phyloP scores from a whole-genome alignment of 2,888 invertebrate species.

The Stenichneumon culpator region DNA sequence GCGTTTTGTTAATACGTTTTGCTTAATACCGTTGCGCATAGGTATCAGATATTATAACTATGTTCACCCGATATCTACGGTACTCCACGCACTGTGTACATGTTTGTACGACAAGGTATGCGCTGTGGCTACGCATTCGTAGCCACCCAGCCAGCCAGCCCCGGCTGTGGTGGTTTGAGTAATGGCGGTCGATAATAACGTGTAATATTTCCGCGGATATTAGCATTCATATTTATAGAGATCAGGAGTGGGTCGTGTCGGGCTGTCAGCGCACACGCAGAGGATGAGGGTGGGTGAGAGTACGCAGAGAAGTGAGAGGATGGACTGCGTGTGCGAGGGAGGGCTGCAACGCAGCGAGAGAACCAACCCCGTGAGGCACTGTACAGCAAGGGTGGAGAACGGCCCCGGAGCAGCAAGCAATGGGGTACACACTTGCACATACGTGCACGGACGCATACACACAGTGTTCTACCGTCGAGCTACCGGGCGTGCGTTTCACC shows the following conservation, averaged over 20 bases:
- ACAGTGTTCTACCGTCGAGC: constrained; percentile 7
- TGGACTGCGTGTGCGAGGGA: constrained; percentile 16
- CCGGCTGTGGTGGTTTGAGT: constrained; percentile 39
- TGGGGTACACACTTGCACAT: constrained; percentile 33
- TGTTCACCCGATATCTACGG: not conserved
- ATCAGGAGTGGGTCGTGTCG: constrained; percentile 67
- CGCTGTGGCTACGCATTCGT: constrained; percentile 9
- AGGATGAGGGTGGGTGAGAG: constrained; percentile 43
- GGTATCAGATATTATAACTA: not conserved
- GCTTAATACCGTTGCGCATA: not conserved
- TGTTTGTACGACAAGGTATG: not conserved
- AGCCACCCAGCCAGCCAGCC: not conserved
- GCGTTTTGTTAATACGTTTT: not conserved
- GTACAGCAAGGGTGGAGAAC: constrained; percentile 28
- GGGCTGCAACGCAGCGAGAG: constrained; percentile 38
- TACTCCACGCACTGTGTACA: not conserved
- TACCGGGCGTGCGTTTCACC: constrained; percentile 20
- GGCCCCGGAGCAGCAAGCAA: constrained; percentile 21
- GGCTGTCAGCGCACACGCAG: constrained; percentile 54
- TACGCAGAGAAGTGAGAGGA: constrained; percentile 40
- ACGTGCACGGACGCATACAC: not conserved
- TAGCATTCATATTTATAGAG: constrained; percentile 71
- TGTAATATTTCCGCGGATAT: constrained; percentile 58
- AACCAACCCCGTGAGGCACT: constrained; percentile 50
- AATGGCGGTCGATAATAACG: constrained; percentile 64